phyloP scores from a whole-genome alignment of 2,888 invertebrate genomes.

The Conistra vaccinii region DNA sequence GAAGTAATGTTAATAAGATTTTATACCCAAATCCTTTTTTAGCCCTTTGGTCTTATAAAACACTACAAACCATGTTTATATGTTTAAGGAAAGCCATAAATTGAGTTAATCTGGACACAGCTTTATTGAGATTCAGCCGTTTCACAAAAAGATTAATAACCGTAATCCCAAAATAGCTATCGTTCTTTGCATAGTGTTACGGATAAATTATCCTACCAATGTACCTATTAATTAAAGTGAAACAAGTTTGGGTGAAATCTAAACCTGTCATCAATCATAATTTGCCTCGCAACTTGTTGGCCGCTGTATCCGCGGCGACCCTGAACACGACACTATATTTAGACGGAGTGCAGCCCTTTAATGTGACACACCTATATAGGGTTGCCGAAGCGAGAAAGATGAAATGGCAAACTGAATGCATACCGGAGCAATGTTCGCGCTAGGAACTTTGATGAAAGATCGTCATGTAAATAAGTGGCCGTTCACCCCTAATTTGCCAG shows the following conservation, averaged over 20 bases:
- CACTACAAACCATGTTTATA: conserved; percentile 10
- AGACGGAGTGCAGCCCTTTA: conserved; percentile 76
- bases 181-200: conserved; percentile 49
- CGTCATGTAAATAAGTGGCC: conserved; percentile 28
- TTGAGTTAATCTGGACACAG: conserved; percentile 8
- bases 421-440: background rate
- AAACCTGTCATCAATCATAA: conserved; percentile 85
- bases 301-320: conserved; percentile 82
- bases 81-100: conserved; percentile 20
- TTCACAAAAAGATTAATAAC: conserved; percentile 42
- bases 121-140: conserved; percentile 20
- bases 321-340: conserved; percentile 85
- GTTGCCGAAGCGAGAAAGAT: conserved; percentile 50
- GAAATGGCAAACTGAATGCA: conserved; percentile 23
- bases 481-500: conserved; percentile 52
- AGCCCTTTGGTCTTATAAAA: conserved; percentile 7
- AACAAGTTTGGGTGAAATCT: conserved; percentile 75
- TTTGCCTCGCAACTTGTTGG: conserved; percentile 85
- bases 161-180: conserved; percentile 39
- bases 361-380: conserved; percentile 60
- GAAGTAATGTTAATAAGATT: background rate
- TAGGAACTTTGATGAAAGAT: conserved; percentile 16
- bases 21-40: background rate
- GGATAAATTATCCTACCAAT: conserved; percentile 59
- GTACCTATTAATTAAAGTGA: conserved; percentile 68